A percentile compares a stretch with the other conserved stretches of the same genome.
phyloP scores from a whole-genome alignment of 2,888 invertebrate genomes.

The Geotrupes spiniger region DNA sequence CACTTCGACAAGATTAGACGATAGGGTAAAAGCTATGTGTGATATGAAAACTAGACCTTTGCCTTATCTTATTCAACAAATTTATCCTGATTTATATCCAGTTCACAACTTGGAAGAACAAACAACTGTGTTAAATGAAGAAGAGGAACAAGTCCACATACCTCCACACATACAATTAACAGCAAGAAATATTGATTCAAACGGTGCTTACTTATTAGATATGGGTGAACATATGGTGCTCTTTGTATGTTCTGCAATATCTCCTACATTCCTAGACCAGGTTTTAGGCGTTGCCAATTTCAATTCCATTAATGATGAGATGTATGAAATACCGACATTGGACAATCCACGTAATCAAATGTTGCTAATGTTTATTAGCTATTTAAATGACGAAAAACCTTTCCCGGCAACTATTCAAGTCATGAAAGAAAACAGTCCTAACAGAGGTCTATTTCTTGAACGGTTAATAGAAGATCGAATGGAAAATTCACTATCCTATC shows the following conservation, averaged over 20 bases:
- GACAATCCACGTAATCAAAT: slow-evolving; percentile 71
- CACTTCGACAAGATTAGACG: slow-evolving; percentile 85
- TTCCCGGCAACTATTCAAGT: slow-evolving; percentile 75
- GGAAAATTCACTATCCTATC: slow-evolving; percentile 92
- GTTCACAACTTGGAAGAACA: slow-evolving; percentile 65
- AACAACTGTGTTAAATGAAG: slow-evolving; percentile 39
- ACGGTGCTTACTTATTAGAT: slow-evolving; percentile 91
- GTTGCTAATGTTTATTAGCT: slow-evolving; percentile 75
- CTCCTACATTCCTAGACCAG: slow-evolving; percentile 70
- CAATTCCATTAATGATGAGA: slow-evolving; percentile 71
- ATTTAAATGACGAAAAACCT: slow-evolving; percentile 83
- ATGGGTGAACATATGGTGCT: slow-evolving; percentile 77
- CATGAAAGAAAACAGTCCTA: slow-evolving; percentile 88
- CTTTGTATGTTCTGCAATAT: slow-evolving; percentile 79
- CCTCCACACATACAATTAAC: slow-evolving; percentile 84
- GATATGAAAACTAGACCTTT: slow-evolving; percentile 88
- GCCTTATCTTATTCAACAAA: slow-evolving; percentile 71
- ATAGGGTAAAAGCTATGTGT: slow-evolving; percentile 90
- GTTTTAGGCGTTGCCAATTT: slow-evolving; percentile 75
- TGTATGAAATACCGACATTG: slow-evolving; percentile 74
- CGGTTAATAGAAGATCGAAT: slow-evolving; percentile 91
- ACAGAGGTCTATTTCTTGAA: slow-evolving; percentile 78
- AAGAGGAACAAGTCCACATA: slow-evolving; percentile 53
- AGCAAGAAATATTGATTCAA: slow-evolving; percentile 75
- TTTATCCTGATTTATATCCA: slow-evolving; percentile 92